A percentile compares a stretch with the other conserved stretches of the same genome.
These are phyloP conservation scores for Lepus americanus DNA, from an alignment of 2,113 vertebrate species.

Conservation along the genomic window DNA sequence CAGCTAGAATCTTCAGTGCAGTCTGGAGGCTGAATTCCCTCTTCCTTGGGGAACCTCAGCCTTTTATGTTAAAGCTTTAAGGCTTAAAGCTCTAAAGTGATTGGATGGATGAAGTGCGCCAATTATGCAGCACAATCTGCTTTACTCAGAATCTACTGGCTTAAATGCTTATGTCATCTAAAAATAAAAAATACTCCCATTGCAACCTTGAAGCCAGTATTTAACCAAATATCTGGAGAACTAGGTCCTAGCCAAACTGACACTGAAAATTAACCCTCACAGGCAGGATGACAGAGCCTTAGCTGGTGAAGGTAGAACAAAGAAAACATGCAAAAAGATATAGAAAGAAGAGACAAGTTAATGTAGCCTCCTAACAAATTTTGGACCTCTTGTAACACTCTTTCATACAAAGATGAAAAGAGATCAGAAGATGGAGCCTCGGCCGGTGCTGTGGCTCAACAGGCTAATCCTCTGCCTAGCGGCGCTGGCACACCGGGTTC, in stretches of 20 bases:
- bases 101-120: background rate
- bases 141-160: constrained; percentile 1
- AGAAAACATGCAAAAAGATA: background rate
- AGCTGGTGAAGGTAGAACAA: background rate
- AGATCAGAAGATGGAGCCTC: background rate
- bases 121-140: background rate
- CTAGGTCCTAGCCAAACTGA: background rate
- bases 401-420: background rate
- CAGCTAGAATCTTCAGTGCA: background rate
- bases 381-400: background rate
- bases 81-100: background rate
- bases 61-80: background rate
- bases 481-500: too few relatives aligned
- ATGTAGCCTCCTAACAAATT: background rate
- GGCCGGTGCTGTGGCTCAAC: too few relatives aligned
- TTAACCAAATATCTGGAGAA: background rate
- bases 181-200: background rate
- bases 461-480: too few relatives aligned
- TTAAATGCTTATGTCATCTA: constrained; percentile 29
- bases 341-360: background rate
- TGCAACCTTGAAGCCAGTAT: background rate
- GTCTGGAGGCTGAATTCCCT: background rate
- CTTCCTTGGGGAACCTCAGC: background rate
- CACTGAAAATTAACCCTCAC: background rate
- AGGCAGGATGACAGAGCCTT: background rate